Conservation (phyloP, 2,888 invertebrate species). For the Metallyticus violacea region DNA sequence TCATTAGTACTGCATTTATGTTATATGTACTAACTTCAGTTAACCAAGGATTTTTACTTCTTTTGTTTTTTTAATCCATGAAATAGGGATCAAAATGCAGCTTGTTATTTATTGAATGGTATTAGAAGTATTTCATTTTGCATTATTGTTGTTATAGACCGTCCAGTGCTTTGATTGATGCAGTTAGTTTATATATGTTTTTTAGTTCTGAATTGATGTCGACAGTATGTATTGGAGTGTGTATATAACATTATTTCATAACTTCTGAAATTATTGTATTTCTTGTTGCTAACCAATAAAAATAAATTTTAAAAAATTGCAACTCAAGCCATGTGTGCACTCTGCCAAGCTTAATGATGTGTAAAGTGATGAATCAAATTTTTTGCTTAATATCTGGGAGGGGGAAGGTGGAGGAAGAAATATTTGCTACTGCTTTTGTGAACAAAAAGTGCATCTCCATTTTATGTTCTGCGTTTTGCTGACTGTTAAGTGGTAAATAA, state of each 20-base stretch:
- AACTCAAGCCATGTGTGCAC: not conserved
- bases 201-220: not conserved
- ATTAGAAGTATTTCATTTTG: not conserved
- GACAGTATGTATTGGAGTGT: not conserved
- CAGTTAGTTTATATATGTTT: not conserved
- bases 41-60: not conserved
- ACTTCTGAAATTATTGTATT: not conserved
- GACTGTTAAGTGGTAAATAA: not conserved
- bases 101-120: constrained; percentile 6
- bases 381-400: not conserved
- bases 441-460: not conserved
- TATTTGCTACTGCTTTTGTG: not conserved
- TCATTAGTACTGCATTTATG: not conserved
- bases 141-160: constrained; percentile 8
- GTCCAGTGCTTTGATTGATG: constrained; percentile 17
- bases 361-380: not conserved
- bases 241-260: constrained; percentile 12
- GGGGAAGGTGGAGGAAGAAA: not conserved
- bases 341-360: not conserved
- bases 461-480: not conserved
- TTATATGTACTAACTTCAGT: not conserved
- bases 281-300: not conserved
- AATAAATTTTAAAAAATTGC: not conserved
- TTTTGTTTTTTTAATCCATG: not conserved
- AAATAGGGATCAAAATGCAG: not conserved